Evolutionary conservation across 2,888 invertebrate genomes (phyloP).

Genomic region (Myathropa florea): DNA sequence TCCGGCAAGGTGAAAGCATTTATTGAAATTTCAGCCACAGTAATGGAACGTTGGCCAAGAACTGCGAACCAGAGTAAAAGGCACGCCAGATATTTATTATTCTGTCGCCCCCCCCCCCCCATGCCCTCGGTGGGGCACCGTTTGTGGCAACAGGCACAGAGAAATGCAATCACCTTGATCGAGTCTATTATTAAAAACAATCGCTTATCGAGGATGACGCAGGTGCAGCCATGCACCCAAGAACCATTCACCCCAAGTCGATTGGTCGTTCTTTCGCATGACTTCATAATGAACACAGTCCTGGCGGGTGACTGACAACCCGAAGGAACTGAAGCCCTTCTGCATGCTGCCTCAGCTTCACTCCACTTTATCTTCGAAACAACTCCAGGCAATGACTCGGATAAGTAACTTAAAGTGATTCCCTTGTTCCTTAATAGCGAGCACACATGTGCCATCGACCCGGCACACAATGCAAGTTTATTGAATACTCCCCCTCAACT

Average conservation of each 20-base stretch:
- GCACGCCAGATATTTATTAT: conserved; percentile 26
- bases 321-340: no score
- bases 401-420: conserved; percentile 32
- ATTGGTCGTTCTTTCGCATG: no score
- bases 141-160: not conserved
- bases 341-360: not conserved
- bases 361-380: not conserved
- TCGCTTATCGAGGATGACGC: not conserved
- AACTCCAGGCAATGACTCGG: conserved; percentile 19
- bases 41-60: not conserved
- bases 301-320: no score
- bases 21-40: conserved; percentile 60
- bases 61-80: not conserved
- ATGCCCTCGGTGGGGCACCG: not conserved
- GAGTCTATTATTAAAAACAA: not conserved
- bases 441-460: conserved; percentile 18
- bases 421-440: conserved; percentile 14
- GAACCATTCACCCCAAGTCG: not conserved
- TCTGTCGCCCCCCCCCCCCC: not conserved
- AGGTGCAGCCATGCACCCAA: not conserved
- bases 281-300: no score
- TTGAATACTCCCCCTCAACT: not conserved
- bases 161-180: not conserved
- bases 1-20: conserved; percentile 46
- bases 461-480: conserved; percentile 2